Conservation (phyloP, 2,797 vertebrate genomes). For the Hippopotamyrus pictus region DNA sequence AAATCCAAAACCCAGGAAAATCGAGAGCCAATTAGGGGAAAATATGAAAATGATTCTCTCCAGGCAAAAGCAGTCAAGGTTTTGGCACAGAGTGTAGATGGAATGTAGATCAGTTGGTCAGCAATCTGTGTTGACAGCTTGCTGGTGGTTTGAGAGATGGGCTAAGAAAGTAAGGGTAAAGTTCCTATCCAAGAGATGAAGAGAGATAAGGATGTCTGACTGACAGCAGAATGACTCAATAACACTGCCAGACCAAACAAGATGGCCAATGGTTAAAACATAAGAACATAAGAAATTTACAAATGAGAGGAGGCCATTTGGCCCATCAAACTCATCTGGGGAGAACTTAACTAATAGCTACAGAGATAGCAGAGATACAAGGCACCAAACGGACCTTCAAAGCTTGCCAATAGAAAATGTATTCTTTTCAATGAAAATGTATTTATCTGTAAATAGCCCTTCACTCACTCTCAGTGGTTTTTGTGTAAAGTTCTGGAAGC, state of each 20-base stretch:
- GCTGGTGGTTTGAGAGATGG: background rate
- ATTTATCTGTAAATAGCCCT: background rate
- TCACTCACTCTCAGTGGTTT: background rate
- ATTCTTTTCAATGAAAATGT: background rate
- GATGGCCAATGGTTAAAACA: background rate
- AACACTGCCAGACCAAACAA: background rate
- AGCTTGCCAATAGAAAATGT: background rate
- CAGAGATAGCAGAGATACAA: background rate
- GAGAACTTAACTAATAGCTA: too few relatives aligned
- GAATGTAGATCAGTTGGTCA: background rate
- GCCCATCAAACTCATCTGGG: too few relatives aligned
- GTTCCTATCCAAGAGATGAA: background rate
- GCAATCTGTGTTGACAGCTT: background rate
- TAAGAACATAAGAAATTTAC: too few relatives aligned
- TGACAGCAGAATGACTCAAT: background rate
- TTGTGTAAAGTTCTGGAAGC: background rate
- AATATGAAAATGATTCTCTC: background rate
- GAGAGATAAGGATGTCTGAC: background rate
- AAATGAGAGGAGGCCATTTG: too few relatives aligned
- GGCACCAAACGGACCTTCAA: background rate
- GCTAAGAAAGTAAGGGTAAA: background rate
- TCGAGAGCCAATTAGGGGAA: background rate
- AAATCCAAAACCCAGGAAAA: background rate
- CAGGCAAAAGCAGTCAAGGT: background rate
- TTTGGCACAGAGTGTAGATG: background rate